These are phyloP conservation scores for Lepidurus apus DNA, from an alignment of 1,140 invertebrate genomes.

Conservation along the genomic window DNA sequence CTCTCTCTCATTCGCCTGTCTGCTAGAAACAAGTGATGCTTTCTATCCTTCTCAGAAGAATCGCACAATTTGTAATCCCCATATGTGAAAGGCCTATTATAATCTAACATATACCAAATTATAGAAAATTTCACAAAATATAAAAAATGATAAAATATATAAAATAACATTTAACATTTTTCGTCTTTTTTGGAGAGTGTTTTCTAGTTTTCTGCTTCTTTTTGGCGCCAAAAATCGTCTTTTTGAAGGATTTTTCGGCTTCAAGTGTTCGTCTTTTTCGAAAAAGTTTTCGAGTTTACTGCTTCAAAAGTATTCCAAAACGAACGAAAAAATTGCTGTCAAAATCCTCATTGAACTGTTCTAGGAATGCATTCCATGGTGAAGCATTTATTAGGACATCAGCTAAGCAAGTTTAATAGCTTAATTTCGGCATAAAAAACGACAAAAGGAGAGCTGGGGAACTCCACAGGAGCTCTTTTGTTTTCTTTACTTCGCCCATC, in stretches of 20 bases:
- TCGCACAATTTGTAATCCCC: background rate
- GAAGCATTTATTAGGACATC: constrained; percentile 19
- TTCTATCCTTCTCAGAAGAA: background rate
- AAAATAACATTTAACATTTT: no score
- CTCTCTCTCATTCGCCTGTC: background rate
- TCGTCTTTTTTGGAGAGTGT: no score
- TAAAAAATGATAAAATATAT: no score
- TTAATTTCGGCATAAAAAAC: constrained; percentile 13
- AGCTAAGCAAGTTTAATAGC: constrained; percentile 1
- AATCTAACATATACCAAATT: no score
- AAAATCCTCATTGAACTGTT: background rate
- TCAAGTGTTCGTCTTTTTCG: no score
- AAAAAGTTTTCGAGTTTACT: no score
- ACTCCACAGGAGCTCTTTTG: constrained; percentile 21
- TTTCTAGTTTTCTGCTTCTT: no score
- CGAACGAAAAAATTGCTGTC: background rate
- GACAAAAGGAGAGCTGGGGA: constrained; percentile 17
- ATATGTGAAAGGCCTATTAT: no score
- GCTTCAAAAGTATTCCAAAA: no score
- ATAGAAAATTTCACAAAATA: no score
- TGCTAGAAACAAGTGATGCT: background rate
- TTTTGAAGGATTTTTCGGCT: no score
- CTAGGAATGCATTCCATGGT: background rate
- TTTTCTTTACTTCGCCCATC: background rate
- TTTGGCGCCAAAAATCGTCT: no score